Evolutionary conservation across 2,113 vertebrate genomes (phyloP).

Genomic region (Anser brachyrhynchus): DNA sequence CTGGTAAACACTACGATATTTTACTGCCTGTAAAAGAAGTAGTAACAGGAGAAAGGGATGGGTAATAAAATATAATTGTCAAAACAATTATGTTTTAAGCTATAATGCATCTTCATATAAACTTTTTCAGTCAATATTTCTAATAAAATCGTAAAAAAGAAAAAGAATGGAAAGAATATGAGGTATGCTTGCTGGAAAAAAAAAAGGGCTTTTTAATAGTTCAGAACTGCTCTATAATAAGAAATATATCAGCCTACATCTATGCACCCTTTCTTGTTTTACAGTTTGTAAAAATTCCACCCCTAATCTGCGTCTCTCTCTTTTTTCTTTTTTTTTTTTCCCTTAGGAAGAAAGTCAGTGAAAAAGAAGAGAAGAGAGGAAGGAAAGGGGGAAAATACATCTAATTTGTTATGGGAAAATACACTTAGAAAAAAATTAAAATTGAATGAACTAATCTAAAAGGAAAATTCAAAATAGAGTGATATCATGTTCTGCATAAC

Average conservation of each 20-base stretch:
- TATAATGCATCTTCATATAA: not conserved
- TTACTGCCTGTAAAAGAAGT: slow-evolving; percentile 14
- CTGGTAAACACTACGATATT: slow-evolving; percentile 2
- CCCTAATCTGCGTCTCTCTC: not conserved
- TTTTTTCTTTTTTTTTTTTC: not conserved
- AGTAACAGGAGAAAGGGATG: not conserved
- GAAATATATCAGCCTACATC: not conserved
- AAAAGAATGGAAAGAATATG: not conserved
- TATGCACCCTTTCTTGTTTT: not conserved
- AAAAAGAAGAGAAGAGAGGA: not conserved
- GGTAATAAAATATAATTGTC: slow-evolving; percentile 19
- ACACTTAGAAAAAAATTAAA: not conserved
- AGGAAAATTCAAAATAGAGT: not conserved
- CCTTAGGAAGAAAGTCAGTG: not conserved
- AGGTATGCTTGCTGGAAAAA: not conserved
- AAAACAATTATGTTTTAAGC: slow-evolving; percentile 21
- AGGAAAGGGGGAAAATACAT: not conserved
- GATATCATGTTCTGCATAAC: not conserved
- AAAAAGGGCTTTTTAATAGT: not conserved
- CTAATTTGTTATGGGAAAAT: not conserved
- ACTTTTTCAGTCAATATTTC: not conserved
- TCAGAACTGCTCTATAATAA: not conserved
- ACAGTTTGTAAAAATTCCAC: not conserved
- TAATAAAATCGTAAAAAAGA: not conserved
- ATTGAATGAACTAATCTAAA: not conserved